These are phyloP conservation scores for Epirrhoe alternata DNA, from an alignment of 2,888 invertebrate genomes.

Conservation along the genomic window DNA sequence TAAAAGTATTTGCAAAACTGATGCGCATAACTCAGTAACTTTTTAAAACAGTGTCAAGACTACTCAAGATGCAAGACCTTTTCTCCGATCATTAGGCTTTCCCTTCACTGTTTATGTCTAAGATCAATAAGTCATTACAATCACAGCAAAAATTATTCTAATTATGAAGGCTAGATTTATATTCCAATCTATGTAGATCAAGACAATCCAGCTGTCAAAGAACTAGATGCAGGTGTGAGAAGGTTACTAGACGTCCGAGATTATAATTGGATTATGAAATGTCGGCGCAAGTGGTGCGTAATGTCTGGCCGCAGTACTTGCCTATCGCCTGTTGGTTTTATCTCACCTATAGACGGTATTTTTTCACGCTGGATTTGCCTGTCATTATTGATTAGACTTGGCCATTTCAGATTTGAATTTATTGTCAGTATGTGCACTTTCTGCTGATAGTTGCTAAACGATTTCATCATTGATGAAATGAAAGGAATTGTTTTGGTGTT, in stretches of 20 bases:
- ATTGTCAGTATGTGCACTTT: slow-evolving; percentile 14
- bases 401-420: slow-evolving; percentile 18
- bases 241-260: slow-evolving; percentile 48
- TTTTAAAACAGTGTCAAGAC: no score
- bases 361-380: slow-evolving; percentile 28
- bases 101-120: no score
- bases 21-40: no score
- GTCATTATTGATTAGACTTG: slow-evolving; percentile 30
- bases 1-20: no score
- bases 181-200: slow-evolving; percentile 36
- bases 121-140: no score
- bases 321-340: slow-evolving; percentile 17
- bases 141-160: no score
- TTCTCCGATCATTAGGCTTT: no score
- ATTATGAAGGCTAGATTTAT: neutral
- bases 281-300: slow-evolving; percentile 65
- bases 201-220: slow-evolving; percentile 42
- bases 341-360: slow-evolving; percentile 16
- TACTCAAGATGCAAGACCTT: no score
- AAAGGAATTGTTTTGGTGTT: neutral
- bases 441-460: slow-evolving; percentile 9
- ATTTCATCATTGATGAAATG: slow-evolving; percentile 10
- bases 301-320: slow-evolving; percentile 56
- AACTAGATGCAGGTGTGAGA: slow-evolving; percentile 50
- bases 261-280: slow-evolving; percentile 74